Conservation (phyloP, 2,888 invertebrate genomes). For the Pasiphila rectangulata region DNA sequence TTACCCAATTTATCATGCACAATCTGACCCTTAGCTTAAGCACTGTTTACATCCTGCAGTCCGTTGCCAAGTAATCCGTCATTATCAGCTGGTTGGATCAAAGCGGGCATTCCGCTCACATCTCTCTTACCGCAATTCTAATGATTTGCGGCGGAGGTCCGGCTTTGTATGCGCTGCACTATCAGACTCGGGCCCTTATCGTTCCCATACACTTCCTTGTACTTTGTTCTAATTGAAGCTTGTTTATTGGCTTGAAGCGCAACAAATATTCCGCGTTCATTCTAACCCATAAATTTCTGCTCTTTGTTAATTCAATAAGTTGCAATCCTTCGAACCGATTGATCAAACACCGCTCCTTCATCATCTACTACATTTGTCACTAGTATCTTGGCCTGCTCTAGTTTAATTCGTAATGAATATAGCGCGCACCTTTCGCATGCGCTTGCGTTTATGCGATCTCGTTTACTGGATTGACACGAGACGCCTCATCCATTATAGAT, state of each 20-base stretch:
- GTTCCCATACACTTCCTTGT: constrained; percentile 58
- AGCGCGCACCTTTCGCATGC: constrained; percentile 22
- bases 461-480: constrained; percentile 73
- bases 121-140: constrained; percentile 74
- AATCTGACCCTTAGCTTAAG: constrained; percentile 40
- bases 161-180: constrained; percentile 64
- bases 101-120: constrained; percentile 70
- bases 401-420: constrained; percentile 25
- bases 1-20: constrained; percentile 33
- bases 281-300: constrained; percentile 28
- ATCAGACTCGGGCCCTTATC: constrained; percentile 26
- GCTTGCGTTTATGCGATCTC: constrained; percentile 59
- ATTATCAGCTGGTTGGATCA: constrained; percentile 62
- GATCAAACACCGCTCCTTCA: not conserved
- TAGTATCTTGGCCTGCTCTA: constrained; percentile 5
- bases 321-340: not conserved
- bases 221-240: constrained; percentile 71
- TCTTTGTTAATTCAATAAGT: not conserved
- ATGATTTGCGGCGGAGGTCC: constrained; percentile 74
- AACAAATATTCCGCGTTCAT: constrained; percentile 2
- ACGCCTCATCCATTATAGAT: constrained; percentile 80
- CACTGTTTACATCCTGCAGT: constrained; percentile 45
- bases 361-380: not conserved
- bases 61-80: constrained; percentile 58
- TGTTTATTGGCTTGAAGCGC: constrained; percentile 7